A percentile compares a stretch with the other conserved stretches of the same genome.
Evolutionary conservation across 1,140 invertebrate species (phyloP).

Genomic region (Microplitis demolitor): DNA sequence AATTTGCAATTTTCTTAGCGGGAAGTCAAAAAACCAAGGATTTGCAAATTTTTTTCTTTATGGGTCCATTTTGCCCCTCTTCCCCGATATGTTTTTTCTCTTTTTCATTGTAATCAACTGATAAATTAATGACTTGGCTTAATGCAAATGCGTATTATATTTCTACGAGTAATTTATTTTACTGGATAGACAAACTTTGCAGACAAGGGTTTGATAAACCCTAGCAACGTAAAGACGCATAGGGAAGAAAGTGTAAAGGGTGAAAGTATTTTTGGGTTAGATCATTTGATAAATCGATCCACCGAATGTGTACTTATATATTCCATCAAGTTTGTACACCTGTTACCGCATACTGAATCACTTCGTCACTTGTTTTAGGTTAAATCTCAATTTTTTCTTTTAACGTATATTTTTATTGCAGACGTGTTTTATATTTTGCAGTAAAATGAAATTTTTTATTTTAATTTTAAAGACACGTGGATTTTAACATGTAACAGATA

Average conservation of each 20-base stretch:
- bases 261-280: conserved; percentile 3
- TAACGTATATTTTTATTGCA: not conserved
- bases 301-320: conserved; percentile 39
- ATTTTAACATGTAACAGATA: not conserved
- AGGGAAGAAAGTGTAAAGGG: not conserved
- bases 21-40: too few species aligned
- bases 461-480: not conserved
- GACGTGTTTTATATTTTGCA: not conserved
- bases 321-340: conserved; percentile 42
- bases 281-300: conserved; percentile 44
- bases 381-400: not conserved
- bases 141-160: not conserved
- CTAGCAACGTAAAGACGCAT: not conserved
- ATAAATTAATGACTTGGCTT: not conserved
- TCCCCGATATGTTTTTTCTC: not conserved
- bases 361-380: not conserved
- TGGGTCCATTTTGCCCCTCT: too few species aligned
- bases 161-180: not conserved
- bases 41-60: too few species aligned
- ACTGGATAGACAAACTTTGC: not conserved
- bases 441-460: not conserved
- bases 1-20: too few species aligned
- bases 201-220: not conserved
- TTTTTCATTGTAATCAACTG: not conserved
- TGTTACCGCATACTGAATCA: conserved; percentile 30